Evolutionary conservation across 2,888 invertebrate genomes (phyloP), one percentile per base, ranked within the genome.

Genomic region (Amorpha juglandis): DNA sequence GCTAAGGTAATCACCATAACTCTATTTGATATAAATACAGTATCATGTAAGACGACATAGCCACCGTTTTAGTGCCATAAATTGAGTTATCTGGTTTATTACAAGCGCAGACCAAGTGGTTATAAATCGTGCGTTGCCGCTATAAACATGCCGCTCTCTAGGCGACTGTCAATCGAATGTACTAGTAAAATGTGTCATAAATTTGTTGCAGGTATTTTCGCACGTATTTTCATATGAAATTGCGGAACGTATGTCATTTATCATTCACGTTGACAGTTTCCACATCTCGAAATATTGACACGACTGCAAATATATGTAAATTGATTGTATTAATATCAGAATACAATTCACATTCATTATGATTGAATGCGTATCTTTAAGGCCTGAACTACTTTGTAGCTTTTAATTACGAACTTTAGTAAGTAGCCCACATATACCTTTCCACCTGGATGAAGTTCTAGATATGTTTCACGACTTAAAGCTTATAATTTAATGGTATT

Each of bases 61-160:
- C 74, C 72, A 73, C 79, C 79, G 77, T 79, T 84, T 80, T 78
- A 80, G 79, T 79, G 79, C 82, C 82, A 84, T 86, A 85, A 86
- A 88, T 84, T 82, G 82, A 87, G 87, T 84, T 86, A 87, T 88
- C 85, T 82, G 76, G 83, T 86, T 86, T 87, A 87, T 87, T 86
- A 87, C 85, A 80, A 80, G 78, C 81, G 72, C 79, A 79, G 77
- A 80, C 76, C 80, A 82, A 82, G 81, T 78, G 81, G 80, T 78
- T 81, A 81, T 87, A 87, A 86, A 86, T 84, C 81, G 75, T 79
- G 70, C 74, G 70, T 69, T 69, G 73, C 72, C 69, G 76, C 78
- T 77, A 81, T 85, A 84, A 83, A 85, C 84, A 82, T 82, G 76
- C 78, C 69, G 70, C 78, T 81, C 85, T 83, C 86, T 71, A 74